These are phyloP conservation scores for Poecilia gillii DNA, from an alignment of 2,797 vertebrate species.

Conservation along the genomic window DNA sequence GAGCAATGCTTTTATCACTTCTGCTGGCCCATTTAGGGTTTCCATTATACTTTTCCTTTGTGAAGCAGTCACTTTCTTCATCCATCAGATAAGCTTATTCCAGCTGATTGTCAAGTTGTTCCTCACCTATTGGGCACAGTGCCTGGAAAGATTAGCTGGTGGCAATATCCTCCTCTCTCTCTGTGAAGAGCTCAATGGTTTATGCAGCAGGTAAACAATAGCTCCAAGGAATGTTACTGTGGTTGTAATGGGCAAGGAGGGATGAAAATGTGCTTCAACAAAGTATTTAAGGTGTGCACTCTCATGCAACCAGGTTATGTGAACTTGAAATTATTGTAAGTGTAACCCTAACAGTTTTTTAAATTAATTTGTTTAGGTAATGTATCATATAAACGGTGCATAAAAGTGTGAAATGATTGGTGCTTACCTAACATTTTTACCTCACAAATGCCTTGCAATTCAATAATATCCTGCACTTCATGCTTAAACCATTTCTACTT, in stretches of 20 bases:
- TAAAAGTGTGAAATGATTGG: too few species aligned
- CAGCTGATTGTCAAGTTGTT: background rate
- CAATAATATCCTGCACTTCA: too few species aligned
- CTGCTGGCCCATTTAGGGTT: background rate
- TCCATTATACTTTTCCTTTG: conserved; percentile 1
- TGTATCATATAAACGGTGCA: too few species aligned
- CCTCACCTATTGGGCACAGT: background rate
- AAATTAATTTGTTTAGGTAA: too few species aligned
- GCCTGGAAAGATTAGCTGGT: background rate
- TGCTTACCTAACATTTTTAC: too few species aligned
- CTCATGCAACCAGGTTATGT: background rate
- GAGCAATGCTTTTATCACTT: background rate
- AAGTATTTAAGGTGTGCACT: background rate
- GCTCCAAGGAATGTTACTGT: background rate
- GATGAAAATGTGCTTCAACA: background rate
- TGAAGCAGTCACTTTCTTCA: background rate
- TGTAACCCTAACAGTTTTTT: too few species aligned
- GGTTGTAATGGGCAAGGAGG: background rate
- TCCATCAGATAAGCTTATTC: background rate
- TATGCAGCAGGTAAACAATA: background rate
- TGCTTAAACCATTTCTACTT: too few species aligned
- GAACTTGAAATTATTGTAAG: background rate
- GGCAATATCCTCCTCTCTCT: background rate
- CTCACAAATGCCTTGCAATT: too few species aligned
- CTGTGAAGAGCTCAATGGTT: background rate